phyloP scores from a whole-genome alignment of 2,888 invertebrate genomes.

The Syrphus vitripennis region DNA sequence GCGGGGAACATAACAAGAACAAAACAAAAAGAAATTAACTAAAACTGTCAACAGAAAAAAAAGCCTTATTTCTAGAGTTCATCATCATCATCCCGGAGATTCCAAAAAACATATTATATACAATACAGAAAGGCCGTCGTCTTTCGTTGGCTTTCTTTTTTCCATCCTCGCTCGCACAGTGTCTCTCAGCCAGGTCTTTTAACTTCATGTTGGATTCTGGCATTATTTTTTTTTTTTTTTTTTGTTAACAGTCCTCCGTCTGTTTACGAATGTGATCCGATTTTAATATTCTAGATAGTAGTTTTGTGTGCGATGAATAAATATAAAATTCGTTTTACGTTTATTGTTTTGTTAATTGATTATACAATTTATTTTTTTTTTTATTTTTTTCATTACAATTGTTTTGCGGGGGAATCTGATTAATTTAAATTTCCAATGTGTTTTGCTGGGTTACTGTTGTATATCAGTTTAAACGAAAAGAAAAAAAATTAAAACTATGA shows the following conservation, averaged over 20 bases:
- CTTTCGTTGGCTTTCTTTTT: conserved; percentile 36
- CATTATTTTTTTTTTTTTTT: conserved; percentile 14
- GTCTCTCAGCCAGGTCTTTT: conserved; percentile 73
- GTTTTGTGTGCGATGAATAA: conserved; percentile 71
- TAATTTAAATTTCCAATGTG: conserved; percentile 68
- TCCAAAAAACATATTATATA: conserved; percentile 64
- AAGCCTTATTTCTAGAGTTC: conserved; percentile 63
- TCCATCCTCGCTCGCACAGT: neutral
- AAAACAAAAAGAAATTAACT: conserved; percentile 30
- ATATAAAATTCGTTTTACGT: conserved; percentile 73
- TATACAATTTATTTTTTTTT: conserved; percentile 65
- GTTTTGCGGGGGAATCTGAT: conserved; percentile 46
- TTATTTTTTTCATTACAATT: conserved; percentile 38
- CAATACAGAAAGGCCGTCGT: conserved; percentile 1
- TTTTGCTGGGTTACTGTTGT: conserved; percentile 24
- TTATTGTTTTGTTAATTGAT: conserved; percentile 80
- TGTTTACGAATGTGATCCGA: conserved; percentile 77
- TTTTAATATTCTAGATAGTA: conserved; percentile 81
- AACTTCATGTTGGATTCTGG: conserved; percentile 3
- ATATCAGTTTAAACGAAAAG: conserved; percentile 6
- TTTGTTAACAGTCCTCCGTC: conserved; percentile 12
- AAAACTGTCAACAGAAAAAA: conserved; percentile 67
- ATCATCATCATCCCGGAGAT: conserved; percentile 68
- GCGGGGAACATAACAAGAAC: conserved; percentile 30
- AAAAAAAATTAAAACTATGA: too few species aligned